Evolutionary conservation across 2,797 vertebrate species (phyloP).

Genomic region (Enteromius treurensis): DNA sequence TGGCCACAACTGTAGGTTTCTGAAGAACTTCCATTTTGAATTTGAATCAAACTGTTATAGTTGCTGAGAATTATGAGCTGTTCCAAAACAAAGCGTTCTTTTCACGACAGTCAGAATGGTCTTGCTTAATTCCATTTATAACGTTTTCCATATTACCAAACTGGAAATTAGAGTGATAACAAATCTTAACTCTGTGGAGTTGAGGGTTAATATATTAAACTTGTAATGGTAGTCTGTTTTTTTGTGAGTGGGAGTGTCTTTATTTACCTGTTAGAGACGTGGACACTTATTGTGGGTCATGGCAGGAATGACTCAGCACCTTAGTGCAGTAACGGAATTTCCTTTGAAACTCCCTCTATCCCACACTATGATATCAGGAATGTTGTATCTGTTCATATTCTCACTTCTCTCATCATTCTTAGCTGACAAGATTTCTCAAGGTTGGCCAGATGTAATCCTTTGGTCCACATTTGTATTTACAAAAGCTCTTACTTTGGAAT

Average conservation of each 20-base stretch:
- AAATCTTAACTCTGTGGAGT: not conserved
- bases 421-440: not conserved
- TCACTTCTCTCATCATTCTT: not conserved
- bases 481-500: not conserved
- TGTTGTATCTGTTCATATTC: slow-evolving; percentile 4
- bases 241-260: slow-evolving; percentile 45
- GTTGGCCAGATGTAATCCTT: slow-evolving; percentile 14
- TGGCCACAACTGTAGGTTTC: not conserved
- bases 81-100: not conserved
- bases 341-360: slow-evolving; percentile 20
- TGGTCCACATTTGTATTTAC: slow-evolving; percentile 2
- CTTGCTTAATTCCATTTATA: not conserved
- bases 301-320: slow-evolving; percentile 53
- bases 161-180: not conserved
- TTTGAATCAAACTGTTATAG: not conserved
- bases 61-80: not conserved
- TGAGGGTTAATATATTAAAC: slow-evolving; percentile 21
- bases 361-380: not conserved
- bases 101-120: not conserved
- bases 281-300: slow-evolving; percentile 22
- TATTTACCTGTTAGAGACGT: slow-evolving; percentile 51
- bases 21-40: not conserved
- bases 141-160: not conserved
- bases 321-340: slow-evolving; percentile 28
- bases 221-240: not conserved